Percentiles rank a stretch among this genome's conserved stretches.
Conservation (phyloP, 1,140 invertebrate genomes). For the Littorina saxatilis region DNA sequence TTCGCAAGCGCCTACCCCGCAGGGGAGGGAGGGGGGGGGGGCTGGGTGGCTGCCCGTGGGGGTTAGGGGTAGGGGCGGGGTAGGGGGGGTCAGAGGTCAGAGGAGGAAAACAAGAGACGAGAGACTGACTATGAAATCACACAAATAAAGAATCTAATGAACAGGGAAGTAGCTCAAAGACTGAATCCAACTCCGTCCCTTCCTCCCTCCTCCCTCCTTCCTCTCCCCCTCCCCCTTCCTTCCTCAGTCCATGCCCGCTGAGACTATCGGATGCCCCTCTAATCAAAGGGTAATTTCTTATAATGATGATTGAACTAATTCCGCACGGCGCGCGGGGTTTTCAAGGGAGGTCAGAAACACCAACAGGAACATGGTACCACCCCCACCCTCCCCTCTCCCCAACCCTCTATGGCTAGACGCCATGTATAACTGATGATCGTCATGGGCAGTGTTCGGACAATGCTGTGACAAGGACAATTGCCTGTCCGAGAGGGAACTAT, state of each 20-base stretch:
- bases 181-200: too few relatives aligned
- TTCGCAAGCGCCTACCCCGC: background rate
- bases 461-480: too few relatives aligned
- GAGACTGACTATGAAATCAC: background rate
- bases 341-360: too few relatives aligned
- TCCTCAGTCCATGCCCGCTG: slow-evolving; percentile 16
- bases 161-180: background rate
- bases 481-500: too few relatives aligned
- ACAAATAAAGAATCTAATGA: background rate
- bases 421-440: too few relatives aligned
- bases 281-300: slow-evolving; percentile 43
- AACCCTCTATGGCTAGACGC: too few relatives aligned
- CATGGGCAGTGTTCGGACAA: too few relatives aligned
- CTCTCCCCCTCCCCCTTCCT: background rate
- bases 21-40: background rate
- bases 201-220: background rate
- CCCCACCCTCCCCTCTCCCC: too few relatives aligned
- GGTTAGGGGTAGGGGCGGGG: slow-evolving; percentile 6
- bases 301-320: slow-evolving; percentile 47
- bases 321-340: slow-evolving; percentile 11
- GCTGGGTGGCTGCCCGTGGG: background rate
- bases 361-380: too few relatives aligned
- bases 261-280: slow-evolving; percentile 35
- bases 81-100: background rate
- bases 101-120: background rate